Conservation (phyloP, 1,140 invertebrate genomes). For the Apis laboriosa region DNA sequence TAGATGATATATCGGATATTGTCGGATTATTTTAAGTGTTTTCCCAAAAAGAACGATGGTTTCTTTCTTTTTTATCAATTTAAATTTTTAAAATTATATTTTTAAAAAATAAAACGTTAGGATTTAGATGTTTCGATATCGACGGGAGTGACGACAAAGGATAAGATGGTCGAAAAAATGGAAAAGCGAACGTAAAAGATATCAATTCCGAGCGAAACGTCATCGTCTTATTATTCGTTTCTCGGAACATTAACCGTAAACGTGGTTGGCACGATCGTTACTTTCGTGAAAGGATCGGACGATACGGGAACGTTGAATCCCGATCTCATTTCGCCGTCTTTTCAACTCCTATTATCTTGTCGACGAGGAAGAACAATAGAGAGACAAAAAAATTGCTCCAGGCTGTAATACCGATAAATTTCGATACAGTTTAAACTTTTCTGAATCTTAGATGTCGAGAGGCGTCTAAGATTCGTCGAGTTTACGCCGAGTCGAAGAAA, state of each 20-base stretch:
- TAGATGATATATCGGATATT: background rate
- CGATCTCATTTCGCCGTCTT: conserved; percentile 42
- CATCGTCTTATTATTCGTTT: conserved; percentile 40
- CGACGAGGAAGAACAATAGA: conserved; percentile 16
- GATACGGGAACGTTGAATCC: conserved; percentile 27
- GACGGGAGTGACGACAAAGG: no score
- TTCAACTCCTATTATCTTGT: conserved; percentile 42
- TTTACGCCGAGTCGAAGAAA: background rate
- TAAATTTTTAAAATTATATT: no score
- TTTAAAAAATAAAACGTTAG: no score
- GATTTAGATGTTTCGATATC: background rate
- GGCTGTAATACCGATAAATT: conserved; percentile 36
- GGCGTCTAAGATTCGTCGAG: no score
- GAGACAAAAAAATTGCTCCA: conserved; percentile 23
- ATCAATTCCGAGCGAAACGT: conserved; percentile 25
- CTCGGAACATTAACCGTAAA: conserved; percentile 37
- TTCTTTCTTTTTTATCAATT: no score
- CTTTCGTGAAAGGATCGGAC: conserved; percentile 20
- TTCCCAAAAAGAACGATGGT: background rate
- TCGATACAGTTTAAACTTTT: conserved; percentile 32
- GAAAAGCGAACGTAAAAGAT: conserved; percentile 4
- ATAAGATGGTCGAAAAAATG: no score
- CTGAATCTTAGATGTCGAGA: conserved; percentile 1
- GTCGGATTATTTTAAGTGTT: background rate
- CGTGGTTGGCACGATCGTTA: conserved; percentile 35